Evolutionary conservation across 2,797 vertebrate genomes (phyloP).

Genomic region (Karalla daura): DNA sequence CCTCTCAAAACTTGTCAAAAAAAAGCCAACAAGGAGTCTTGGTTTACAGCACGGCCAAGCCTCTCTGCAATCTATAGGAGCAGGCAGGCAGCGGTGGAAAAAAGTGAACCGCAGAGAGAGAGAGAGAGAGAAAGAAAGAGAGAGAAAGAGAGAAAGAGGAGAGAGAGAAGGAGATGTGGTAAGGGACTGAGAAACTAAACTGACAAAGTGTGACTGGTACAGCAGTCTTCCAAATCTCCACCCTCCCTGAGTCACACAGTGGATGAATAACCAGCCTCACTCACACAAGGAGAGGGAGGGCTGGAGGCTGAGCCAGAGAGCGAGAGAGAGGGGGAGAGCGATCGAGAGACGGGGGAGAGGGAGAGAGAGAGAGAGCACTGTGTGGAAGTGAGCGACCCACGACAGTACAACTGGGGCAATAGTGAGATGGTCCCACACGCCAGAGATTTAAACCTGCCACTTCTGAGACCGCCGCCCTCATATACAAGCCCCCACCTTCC

Average conservation of each 20-base stretch:
- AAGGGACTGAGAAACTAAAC: constrained; percentile 70
- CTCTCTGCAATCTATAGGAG: constrained; percentile 25
- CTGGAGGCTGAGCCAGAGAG: constrained; percentile 43
- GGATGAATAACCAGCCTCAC: constrained; percentile 86
- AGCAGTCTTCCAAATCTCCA: constrained; percentile 82
- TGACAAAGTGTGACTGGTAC: constrained; percentile 86
- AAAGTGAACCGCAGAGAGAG: constrained; percentile 28
- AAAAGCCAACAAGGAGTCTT: constrained; percentile 36
- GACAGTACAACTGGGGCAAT: constrained; percentile 34
- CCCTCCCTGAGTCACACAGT: constrained; percentile 84
- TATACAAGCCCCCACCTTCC: neutral
- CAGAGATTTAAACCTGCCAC: constrained; percentile 59
- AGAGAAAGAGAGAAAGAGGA: constrained; percentile 32
- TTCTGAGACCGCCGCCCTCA: constrained; percentile 19
- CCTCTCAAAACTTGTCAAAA: constrained; percentile 48
- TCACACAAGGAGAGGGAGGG: constrained; percentile 71
- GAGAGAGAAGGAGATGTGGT: constrained; percentile 25
- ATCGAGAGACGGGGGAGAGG: constrained; percentile 20
- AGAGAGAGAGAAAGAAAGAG: constrained; percentile 21
- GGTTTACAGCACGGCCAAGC: constrained; percentile 38
- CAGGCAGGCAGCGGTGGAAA: constrained; percentile 44
- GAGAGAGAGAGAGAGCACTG: constrained; percentile 16
- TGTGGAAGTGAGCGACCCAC: constrained; percentile 3
- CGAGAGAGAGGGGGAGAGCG: constrained; percentile 10
- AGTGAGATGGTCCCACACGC: constrained; percentile 16